Percentiles rank a stretch among this genome's conserved stretches.
phyloP scores from a whole-genome alignment of 2,888 invertebrate genomes.

The Ophraella communa region DNA sequence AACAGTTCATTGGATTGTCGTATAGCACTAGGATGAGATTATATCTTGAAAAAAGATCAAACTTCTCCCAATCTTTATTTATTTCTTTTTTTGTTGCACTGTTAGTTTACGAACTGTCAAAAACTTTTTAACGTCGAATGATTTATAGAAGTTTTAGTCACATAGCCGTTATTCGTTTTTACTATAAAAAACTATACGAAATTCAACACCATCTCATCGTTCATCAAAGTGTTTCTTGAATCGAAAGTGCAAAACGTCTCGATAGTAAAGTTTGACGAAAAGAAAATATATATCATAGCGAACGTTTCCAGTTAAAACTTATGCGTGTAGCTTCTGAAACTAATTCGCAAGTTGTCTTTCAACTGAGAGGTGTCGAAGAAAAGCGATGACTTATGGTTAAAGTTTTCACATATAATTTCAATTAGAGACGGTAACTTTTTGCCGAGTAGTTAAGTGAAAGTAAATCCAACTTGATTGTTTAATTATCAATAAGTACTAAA shows the following conservation, averaged over 20 bases:
- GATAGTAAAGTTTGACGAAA: no score
- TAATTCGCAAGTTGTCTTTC: slow-evolving; percentile 39
- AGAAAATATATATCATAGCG: slow-evolving; percentile 34
- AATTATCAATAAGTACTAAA: no score
- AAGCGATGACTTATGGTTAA: slow-evolving; percentile 35
- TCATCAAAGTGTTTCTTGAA: not conserved
- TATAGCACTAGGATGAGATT: no score
- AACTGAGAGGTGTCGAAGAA: slow-evolving; percentile 31
- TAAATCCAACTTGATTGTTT: no score
- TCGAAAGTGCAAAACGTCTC: slow-evolving; percentile 1
- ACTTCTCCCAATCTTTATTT: no score
- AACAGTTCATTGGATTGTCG: no score
- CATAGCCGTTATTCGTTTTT: no score
- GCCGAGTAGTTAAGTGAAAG: not conserved
- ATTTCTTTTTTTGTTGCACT: no score
- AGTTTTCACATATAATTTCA: slow-evolving; percentile 29
- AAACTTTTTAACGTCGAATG: not conserved
- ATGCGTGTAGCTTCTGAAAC: slow-evolving; percentile 32
- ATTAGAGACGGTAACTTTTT: slow-evolving; percentile 5
- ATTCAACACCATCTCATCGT: not conserved
- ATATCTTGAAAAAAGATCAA: no score
- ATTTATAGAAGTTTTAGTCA: not conserved
- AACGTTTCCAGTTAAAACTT: slow-evolving; percentile 28
- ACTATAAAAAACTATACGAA: no score
- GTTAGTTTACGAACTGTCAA: not conserved